These are phyloP conservation scores for Cyanistes caeruleus DNA, from an alignment of 2,113 vertebrate species.

Conservation along the genomic window DNA sequence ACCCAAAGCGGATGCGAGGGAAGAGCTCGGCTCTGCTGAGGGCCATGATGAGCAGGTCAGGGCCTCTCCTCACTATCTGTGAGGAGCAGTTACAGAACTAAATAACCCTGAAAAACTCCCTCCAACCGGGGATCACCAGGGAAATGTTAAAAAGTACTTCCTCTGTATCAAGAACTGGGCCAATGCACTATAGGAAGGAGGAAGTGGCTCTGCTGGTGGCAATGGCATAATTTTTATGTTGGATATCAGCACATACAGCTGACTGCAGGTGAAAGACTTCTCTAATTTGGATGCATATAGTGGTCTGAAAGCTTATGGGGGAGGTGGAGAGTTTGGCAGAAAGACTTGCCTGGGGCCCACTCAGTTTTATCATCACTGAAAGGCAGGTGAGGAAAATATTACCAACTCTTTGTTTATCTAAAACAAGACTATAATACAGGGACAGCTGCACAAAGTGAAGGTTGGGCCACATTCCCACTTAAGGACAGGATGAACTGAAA, in stretches of 20 bases:
- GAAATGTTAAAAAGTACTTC: not conserved
- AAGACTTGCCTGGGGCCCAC: not conserved
- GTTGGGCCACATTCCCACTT: not conserved
- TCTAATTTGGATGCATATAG: not conserved
- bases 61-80: not conserved
- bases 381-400: not conserved
- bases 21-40: not conserved
- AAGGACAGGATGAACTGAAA: not conserved
- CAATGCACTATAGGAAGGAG: not conserved
- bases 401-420: not conserved
- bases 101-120: not conserved
- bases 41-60: not conserved
- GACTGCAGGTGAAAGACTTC: not conserved
- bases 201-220: not conserved
- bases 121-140: not conserved
- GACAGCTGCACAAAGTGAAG: not conserved
- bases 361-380: not conserved
- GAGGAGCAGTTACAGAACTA: not conserved
- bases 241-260: not conserved
- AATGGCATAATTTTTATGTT: not conserved
- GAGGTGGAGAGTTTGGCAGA: not conserved
- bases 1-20: fast-evolving
- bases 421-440: not conserved
- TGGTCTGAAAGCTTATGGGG: not conserved
- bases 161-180: not conserved